These are phyloP conservation scores for Pseudochirops cupreus DNA, from an alignment of 2,797 vertebrate species.

Conservation along the genomic window DNA sequence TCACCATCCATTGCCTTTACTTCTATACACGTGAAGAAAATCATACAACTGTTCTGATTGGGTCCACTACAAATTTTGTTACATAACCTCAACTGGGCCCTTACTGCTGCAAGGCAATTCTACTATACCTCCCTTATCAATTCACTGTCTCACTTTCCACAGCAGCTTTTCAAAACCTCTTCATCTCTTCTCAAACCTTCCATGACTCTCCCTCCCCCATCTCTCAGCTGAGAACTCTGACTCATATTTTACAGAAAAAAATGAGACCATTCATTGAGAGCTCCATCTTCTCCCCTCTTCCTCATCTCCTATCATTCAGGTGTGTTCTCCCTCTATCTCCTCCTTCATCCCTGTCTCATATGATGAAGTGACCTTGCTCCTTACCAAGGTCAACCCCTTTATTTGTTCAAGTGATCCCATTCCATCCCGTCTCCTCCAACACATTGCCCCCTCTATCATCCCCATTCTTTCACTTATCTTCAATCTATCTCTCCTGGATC, in stretches of 20 bases:
- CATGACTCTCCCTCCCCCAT: background rate
- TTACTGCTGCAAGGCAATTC: background rate
- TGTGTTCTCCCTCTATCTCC: background rate
- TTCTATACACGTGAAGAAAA: background rate
- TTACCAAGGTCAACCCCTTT: background rate
- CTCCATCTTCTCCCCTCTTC: background rate
- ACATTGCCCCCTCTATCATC: background rate
- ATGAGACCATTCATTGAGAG: background rate
- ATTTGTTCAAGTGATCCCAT: background rate
- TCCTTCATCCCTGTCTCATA: background rate
- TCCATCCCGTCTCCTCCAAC: background rate
- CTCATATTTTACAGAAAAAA: background rate
- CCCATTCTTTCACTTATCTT: background rate
- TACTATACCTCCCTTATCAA: background rate
- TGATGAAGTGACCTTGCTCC: background rate
- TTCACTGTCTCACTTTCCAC: background rate
- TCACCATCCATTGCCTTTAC: background rate
- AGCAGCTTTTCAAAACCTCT: background rate
- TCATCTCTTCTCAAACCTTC: background rate
- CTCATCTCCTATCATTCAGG: background rate
- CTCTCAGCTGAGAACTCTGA: background rate
- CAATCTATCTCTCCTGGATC: background rate
- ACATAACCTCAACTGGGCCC: background rate
- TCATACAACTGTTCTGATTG: background rate
- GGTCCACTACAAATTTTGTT: background rate